Percentiles rank a stretch among this genome's conserved stretches.
Evolutionary conservation across 2,113 vertebrate species (phyloP).

Genomic region (Archilochus colubris): DNA sequence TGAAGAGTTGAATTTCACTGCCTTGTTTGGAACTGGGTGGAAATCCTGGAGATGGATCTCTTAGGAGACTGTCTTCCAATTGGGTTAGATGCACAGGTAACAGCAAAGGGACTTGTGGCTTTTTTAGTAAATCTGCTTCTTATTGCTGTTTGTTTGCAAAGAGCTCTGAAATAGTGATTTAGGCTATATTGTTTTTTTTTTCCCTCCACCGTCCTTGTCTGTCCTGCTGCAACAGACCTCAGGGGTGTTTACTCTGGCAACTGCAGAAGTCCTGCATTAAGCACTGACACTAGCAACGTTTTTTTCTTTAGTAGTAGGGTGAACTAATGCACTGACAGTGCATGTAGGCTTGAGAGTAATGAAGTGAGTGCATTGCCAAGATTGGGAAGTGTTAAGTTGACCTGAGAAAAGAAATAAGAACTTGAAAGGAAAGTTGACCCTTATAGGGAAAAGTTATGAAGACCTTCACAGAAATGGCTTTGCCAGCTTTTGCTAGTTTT

Average conservation of each 20-base stretch:
- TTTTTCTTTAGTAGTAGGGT: not conserved
- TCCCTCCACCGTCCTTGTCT: not conserved
- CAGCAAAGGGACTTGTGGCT: slow-evolving; percentile 52
- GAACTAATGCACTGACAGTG: not conserved
- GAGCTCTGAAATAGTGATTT: slow-evolving; percentile 3
- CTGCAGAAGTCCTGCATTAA: not conserved
- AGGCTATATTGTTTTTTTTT: not conserved
- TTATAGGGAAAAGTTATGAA: not conserved
- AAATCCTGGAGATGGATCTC: slow-evolving; percentile 72
- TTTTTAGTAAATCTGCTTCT: slow-evolving; percentile 39
- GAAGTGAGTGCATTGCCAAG: not conserved
- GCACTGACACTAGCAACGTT: not conserved
- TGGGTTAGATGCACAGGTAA: slow-evolving; percentile 66
- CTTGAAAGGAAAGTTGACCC: not conserved
- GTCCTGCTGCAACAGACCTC: not conserved
- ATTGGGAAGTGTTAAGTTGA: not conserved
- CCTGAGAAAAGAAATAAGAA: slow-evolving; percentile 15
- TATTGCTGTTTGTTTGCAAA: not conserved
- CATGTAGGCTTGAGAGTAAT: not conserved
- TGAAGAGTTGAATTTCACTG: slow-evolving; percentile 74
- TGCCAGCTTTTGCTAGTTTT: not conserved
- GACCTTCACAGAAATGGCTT: not conserved
- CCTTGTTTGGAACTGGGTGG: slow-evolving; percentile 67
- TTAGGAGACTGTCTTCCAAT: slow-evolving; percentile 67
- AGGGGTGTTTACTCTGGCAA: not conserved